These are phyloP conservation scores for Hyperoplus immaculatus DNA, from an alignment of 2,797 vertebrate genomes.

Conservation along the genomic window DNA sequence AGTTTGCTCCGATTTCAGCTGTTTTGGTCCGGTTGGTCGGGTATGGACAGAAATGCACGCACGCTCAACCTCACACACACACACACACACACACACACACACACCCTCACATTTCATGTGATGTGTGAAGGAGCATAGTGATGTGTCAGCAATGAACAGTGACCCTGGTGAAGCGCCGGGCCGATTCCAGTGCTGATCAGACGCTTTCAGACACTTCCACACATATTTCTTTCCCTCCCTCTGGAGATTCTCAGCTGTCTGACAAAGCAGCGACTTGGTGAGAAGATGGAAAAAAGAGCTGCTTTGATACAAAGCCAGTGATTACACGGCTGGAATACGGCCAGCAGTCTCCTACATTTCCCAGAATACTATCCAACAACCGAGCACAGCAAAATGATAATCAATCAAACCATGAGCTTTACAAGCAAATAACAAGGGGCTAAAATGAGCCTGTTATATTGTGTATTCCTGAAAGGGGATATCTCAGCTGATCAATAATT, in stretches of 20 bases:
- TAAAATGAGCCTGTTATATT: background rate
- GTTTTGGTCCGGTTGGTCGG: background rate
- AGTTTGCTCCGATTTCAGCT: constrained; percentile 1
- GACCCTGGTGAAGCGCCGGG: constrained; percentile 46
- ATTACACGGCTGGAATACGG: background rate
- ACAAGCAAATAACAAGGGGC: background rate
- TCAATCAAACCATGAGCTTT: constrained; percentile 9
- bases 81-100: constrained; percentile 13
- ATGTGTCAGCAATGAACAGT: constrained; percentile 66
- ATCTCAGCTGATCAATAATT: background rate
- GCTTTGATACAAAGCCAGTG: background rate
- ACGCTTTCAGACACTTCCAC: constrained; percentile 53
- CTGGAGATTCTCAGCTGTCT: constrained; percentile 38
- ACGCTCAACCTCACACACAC: background rate
- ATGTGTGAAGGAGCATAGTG: constrained; percentile 40
- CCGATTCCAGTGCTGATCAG: constrained; percentile 58
- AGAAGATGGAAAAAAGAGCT: background rate
- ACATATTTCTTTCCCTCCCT: constrained; percentile 46
- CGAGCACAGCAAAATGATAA: constrained; percentile 9
- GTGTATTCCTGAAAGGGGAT: background rate
- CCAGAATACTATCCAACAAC: constrained; percentile 10
- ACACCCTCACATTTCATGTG: constrained; percentile 23
- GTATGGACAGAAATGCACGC: no score
- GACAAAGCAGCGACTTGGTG: constrained; percentile 27
- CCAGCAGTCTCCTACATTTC: constrained; percentile 9